These are phyloP conservation scores for Trichonephila clavata DNA, from an alignment of 1,140 invertebrate species.

Conservation along the genomic window DNA sequence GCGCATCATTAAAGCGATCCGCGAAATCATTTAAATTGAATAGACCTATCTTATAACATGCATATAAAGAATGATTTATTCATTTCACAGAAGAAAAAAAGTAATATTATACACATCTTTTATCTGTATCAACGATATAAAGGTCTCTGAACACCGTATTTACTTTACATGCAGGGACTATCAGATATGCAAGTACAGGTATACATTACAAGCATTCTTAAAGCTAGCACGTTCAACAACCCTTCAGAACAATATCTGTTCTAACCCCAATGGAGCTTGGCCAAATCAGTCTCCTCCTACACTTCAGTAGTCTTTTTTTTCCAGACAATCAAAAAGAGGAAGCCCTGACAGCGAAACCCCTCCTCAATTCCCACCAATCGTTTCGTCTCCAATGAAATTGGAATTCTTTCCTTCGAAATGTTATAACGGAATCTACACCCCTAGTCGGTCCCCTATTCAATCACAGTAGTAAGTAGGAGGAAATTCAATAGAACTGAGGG, in stretches of 20 bases:
- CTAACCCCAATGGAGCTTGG: background rate
- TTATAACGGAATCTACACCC: slow-evolving; percentile 61
- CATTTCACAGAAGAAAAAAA: no score
- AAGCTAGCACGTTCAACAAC: background rate
- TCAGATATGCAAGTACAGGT: background rate
- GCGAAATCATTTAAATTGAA: no score
- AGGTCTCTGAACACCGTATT: no score
- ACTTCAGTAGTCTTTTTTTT: background rate
- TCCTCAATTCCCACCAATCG: slow-evolving; percentile 17
- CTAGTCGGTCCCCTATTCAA: slow-evolving; percentile 36
- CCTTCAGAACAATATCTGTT: background rate
- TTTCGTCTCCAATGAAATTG: slow-evolving; percentile 56
- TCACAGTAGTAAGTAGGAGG: slow-evolving; percentile 64
- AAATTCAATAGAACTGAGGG: slow-evolving; percentile 58
- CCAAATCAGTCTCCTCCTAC: background rate
- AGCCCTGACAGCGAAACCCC: slow-evolving; percentile 44
- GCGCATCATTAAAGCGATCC: no score
- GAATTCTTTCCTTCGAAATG: slow-evolving; percentile 63
- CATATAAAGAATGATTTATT: no score
- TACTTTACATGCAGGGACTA: no score
- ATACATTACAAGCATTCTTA: background rate
- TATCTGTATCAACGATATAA: no score
- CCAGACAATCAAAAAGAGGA: slow-evolving; percentile 38
- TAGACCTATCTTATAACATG: no score
- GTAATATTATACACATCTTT: no score